Evolutionary conservation across 2,113 vertebrate genomes (phyloP), one percentile per base, ranked within the genome.

Genomic region (Camelus dromedarius): DNA sequence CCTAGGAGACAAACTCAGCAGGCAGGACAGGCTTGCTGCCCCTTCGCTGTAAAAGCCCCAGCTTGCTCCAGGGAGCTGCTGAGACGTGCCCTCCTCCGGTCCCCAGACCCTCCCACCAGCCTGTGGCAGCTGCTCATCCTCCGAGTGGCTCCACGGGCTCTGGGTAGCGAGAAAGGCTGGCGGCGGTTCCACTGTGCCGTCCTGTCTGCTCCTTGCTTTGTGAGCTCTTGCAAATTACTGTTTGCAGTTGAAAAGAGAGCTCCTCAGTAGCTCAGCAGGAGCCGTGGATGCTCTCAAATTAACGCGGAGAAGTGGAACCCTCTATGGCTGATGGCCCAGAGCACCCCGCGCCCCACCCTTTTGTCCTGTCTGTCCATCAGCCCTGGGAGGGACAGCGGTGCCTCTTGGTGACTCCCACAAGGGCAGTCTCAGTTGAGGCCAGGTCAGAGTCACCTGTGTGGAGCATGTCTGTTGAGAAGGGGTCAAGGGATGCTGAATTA

Each of bases 161-260:
- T 6, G 54, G n/a, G 35, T 18, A 28, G 16, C 48, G 96, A 70
- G 86, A 76, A 82, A 62, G 91, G 19, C 91, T 22, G 2, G 73
- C 81, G 52, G 58, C 0, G 26, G 42, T 30, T 81, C 83, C 42
- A 1, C 52, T 72, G 8, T 10, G 35, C 35, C 13, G 11, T 26
- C 56, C 79, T 19, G 30, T 81, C 95, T 64, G 81, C 58, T 50
- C n/a, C n/a, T 8, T 6, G 64, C 79, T 32, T 58, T 19, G 54
- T 50, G 83, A 95, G 56, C 14, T 50, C 84, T 95, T 76, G 73
- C 42, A 96, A 75, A 79, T 86, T 52, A 89, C 90, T 86, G 66
- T 91, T 94, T 95, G 81, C 92, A 73, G 77, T 86, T 26, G 56
- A 70, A 95, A 89, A 95, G 89, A 86, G 82, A 50, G 89, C 82